These are phyloP conservation scores for Hydropsyche tenuis DNA, from an alignment of 1,140 invertebrate genomes.

Conservation along the genomic window DNA sequence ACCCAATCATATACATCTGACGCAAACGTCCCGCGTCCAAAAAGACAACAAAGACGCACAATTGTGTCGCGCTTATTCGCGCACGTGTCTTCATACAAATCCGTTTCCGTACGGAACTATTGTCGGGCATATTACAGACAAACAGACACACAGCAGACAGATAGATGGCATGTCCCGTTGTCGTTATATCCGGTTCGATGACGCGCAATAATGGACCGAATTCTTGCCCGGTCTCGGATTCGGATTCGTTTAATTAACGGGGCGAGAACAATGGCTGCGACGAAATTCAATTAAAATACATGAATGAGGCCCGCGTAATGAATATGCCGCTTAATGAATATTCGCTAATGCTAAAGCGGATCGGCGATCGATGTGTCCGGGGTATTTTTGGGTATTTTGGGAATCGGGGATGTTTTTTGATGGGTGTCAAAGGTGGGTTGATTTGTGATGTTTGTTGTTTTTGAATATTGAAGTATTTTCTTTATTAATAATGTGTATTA, in stretches of 20 bases:
- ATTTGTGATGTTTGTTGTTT: neutral
- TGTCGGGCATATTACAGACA: too few relatives aligned
- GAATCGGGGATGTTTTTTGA: too few relatives aligned
- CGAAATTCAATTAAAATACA: constrained; percentile 14
- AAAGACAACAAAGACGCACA: neutral
- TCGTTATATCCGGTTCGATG: constrained; percentile 1
- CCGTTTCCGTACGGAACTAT: too few relatives aligned
- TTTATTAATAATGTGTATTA: too few relatives aligned
- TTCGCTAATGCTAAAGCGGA: neutral
- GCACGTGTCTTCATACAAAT: too few relatives aligned
- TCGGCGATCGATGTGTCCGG: neutral
- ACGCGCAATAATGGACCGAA: too few relatives aligned
- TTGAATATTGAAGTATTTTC: too few relatives aligned
- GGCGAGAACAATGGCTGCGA: neutral
- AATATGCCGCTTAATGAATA: constrained; percentile 13
- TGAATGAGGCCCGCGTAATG: constrained; percentile 6
- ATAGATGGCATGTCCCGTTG: too few relatives aligned
- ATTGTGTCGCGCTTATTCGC: neutral
- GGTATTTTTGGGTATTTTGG: neutral
- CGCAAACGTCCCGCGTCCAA: neutral
- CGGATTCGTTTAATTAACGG: constrained; percentile 16
- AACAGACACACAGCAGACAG: too few relatives aligned
- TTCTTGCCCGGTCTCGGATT: neutral
- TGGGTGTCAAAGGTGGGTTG: too few relatives aligned
- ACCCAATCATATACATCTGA: neutral